Evolutionary conservation across 2,888 invertebrate genomes (phyloP), one percentile per base, ranked within the genome.

Genomic region (Amphipoea lucens): DNA sequence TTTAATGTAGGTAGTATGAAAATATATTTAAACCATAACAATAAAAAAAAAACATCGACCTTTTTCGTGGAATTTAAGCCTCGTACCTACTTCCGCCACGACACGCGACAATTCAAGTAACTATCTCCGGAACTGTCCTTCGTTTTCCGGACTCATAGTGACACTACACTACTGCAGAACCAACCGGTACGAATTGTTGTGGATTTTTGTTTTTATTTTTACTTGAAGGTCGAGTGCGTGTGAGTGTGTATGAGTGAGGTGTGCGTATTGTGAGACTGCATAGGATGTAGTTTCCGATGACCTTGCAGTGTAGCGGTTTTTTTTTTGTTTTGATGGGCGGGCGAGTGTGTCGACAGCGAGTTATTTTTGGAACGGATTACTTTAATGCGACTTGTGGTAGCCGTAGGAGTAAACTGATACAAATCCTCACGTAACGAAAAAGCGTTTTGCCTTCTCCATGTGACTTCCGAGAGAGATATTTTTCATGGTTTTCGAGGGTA

Each of bases 61-160:
- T 83, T 57, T 72, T 80, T 72, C 45, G 51, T 60, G 54, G 48
- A 69, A 62, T 54, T 68, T 51, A 60, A 40, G 20, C 4, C 51
- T 29, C 40, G 3, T 14, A 36, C 29, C 29, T 29, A 29, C n/a
- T 77, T 86, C 77, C 86, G 83, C 14, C 62, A 67, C 20, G 42
- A 57, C 54, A 63, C 17, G 23, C 11, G 48, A 63, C 42, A 51
- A 57, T 48, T 36, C 36, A 29, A 17, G 71, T 48, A 17, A 45
- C 57, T 85, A 76, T 76, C 60, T 67, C 67, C 65, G 85, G 74
- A 84, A 84, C 67, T 74, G 71, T 84, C 80, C 76, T 62, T 57
- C 62, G 65, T 84, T 68, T 74, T 65, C 54, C 74, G 75, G n/a
- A 48, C 6, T 42, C n/a, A 0, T 76, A 74, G 81, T 66, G n/a